A percentile compares a stretch with the other conserved stretches of the same genome.
These are phyloP conservation scores for Ruditapes philippinarum DNA, from an alignment of 1,140 invertebrate genomes.

Conservation along the genomic window DNA sequence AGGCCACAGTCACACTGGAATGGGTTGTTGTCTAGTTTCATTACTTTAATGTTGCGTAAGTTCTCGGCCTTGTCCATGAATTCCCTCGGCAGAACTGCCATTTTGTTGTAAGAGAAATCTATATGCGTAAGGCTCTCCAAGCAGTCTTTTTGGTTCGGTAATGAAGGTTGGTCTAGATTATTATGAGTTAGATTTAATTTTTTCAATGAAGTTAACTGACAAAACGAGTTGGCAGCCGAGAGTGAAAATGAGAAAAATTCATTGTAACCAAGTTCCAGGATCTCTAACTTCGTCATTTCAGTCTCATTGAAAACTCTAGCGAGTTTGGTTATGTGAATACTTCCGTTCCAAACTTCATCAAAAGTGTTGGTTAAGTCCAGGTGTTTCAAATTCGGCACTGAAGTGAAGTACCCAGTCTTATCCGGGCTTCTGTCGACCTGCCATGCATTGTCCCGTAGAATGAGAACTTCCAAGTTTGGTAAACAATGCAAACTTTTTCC, in stretches of 20 bases:
- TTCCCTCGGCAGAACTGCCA: neutral
- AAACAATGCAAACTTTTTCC: slow-evolving; percentile 68
- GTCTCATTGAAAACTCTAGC: slow-evolving; percentile 58
- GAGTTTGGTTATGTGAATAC: slow-evolving; percentile 29
- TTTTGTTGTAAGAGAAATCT: slow-evolving; percentile 59
- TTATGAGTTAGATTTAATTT: slow-evolving; percentile 64
- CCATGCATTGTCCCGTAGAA: slow-evolving; percentile 66
- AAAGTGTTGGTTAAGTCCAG: slow-evolving; percentile 59
- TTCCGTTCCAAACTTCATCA: slow-evolving; percentile 34
- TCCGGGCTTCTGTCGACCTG: neutral
- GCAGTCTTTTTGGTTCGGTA: slow-evolving; percentile 44
- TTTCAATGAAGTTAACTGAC: slow-evolving; percentile 33
- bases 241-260: slow-evolving; percentile 51
- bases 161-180: neutral
- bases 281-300: slow-evolving; percentile 40
- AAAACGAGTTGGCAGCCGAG: slow-evolving; percentile 46
- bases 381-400: slow-evolving; percentile 8
- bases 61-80: slow-evolving; percentile 39
- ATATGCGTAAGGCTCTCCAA: slow-evolving; percentile 11
- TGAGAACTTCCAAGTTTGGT: slow-evolving; percentile 47
- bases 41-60: neutral
- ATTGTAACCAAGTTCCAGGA: slow-evolving; percentile 58
- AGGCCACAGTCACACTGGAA: slow-evolving; percentile 60
- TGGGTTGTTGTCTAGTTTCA: slow-evolving; percentile 52
- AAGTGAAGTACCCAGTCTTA: slow-evolving; percentile 56